Base-by-base conservation (phyloP, 2,113 vertebrate genomes). In the Pao palembangensis region DNA sequence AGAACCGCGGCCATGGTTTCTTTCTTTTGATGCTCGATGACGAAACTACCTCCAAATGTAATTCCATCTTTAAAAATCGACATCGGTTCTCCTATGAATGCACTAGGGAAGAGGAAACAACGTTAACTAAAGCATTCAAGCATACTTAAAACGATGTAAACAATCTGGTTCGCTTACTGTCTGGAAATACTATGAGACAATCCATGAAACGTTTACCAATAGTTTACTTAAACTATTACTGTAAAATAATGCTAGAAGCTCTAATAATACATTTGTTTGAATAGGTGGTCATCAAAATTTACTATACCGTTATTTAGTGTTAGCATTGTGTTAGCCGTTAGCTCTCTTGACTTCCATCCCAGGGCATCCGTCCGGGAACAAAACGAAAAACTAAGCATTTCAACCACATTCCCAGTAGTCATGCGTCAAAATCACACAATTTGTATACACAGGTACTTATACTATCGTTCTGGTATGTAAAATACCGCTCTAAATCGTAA, bases 1-100 rank as follows among this genome's bases (percentile, higher is more conserved):
- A 92, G 80, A 92, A 92, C n/a, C 88, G 72, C 10, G 91, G 90
- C 91, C 91, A 92, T 56, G 91, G 91, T 69, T 92, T 92, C 67
- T 85, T 91, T 55, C 88, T 76, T 78, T 91, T 92, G 86, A 92
- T 92, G 76, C 88, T 89, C 57, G 91, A 89, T 17, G 88, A 90
- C 73, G 91, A 25, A 67, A 92, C 73, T 11, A 92, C 91, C 57
- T 92, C 90, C 65, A 92, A 41, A 53, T 87, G 88, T 41, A 92
- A 68, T 23, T 92, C 89, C 91, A 92, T 92, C 21, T 64, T 79
- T 20, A 2, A 23, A 8, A 5, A 25, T 28, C 48, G 56, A 23
- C 51, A 79, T 82, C 18, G 63, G 16, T 50, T 64, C 13, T 13
- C 17, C 20, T 43, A 31, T 19, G 1, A 38, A 11, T 38, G 34